Evolutionary conservation across 2,797 vertebrate genomes (phyloP).

Genomic region (Xiphophorus birchmanni): DNA sequence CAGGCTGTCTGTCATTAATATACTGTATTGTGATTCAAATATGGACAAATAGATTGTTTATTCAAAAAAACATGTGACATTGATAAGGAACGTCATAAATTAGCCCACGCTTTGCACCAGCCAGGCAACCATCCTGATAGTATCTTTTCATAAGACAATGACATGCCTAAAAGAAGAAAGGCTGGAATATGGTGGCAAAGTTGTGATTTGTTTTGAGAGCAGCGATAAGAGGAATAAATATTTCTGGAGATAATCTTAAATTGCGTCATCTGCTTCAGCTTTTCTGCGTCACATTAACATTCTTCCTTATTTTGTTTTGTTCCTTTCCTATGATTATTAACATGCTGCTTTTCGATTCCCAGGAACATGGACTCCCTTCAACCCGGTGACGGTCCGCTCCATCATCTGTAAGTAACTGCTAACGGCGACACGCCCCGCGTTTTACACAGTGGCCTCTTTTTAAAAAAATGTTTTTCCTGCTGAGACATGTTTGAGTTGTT

Average conservation of each 20-base stretch:
- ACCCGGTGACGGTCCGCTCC: constrained; percentile 94
- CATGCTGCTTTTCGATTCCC: constrained; percentile 40
- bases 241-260: neutral
- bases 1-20: neutral
- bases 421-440: constrained; percentile 8
- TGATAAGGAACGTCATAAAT: neutral
- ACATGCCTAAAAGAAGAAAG: neutral
- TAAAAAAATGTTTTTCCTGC: neutral
- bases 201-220: neutral
- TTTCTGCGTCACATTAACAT: neutral
- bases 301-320: neutral
- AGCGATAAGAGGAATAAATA: neutral
- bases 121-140: neutral
- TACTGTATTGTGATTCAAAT: neutral
- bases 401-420: constrained; percentile 90
- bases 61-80: neutral
- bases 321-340: neutral
- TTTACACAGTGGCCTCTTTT: constrained; percentile 27
- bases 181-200: neutral
- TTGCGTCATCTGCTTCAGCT: neutral
- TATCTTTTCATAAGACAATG: neutral
- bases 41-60: neutral
- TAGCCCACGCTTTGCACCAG: neutral
- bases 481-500: constrained; percentile 18
- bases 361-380: constrained; percentile 99